phyloP scores from a whole-genome alignment of 2,888 invertebrate genomes.

The Caenorhabditis sp. region DNA sequence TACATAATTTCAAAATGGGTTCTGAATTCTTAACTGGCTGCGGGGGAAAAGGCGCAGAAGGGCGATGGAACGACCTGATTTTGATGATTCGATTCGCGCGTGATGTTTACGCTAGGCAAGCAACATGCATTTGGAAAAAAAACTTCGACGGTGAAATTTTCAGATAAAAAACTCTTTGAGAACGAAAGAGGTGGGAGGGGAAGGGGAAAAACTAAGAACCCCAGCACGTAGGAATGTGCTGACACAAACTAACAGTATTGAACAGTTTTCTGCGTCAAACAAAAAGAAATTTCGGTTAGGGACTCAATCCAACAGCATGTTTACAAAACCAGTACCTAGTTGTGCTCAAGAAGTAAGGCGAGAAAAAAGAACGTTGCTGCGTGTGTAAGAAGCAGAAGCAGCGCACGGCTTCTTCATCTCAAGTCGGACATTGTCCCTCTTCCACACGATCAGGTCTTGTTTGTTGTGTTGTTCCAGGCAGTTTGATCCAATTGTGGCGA shows the following conservation, averaged over 20 bases:
- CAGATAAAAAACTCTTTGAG: slow-evolving; percentile 9
- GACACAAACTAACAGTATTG: too few relatives aligned
- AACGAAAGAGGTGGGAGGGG: too few relatives aligned
- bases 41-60: slow-evolving; percentile 9
- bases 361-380: slow-evolving; percentile 23
- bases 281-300: too few relatives aligned
- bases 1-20: slow-evolving; percentile 41
- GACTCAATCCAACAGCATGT: too few relatives aligned
- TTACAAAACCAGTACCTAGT: slow-evolving; percentile 22
- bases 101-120: slow-evolving; percentile 62
- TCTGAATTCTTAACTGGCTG: slow-evolving; percentile 27
- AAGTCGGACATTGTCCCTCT: slow-evolving; percentile 52
- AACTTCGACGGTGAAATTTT: slow-evolving; percentile 11
- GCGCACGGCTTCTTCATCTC: slow-evolving; percentile 51
- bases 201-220: background rate
- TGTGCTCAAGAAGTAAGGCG: background rate
- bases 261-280: too few relatives aligned
- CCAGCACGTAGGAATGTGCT: background rate
- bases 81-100: slow-evolving; percentile 43
- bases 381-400: slow-evolving; percentile 13
- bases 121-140: slow-evolving; percentile 50
- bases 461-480: slow-evolving; percentile 46
- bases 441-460: slow-evolving; percentile 43
- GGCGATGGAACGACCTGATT: slow-evolving; percentile 59
- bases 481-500: slow-evolving; percentile 43